A percentile compares a stretch with the other conserved stretches of the same genome.
Evolutionary conservation across 53 echinoderm and acorn worm genomes (phyloP).

Genomic region (Hippasteria phrygiana): DNA sequence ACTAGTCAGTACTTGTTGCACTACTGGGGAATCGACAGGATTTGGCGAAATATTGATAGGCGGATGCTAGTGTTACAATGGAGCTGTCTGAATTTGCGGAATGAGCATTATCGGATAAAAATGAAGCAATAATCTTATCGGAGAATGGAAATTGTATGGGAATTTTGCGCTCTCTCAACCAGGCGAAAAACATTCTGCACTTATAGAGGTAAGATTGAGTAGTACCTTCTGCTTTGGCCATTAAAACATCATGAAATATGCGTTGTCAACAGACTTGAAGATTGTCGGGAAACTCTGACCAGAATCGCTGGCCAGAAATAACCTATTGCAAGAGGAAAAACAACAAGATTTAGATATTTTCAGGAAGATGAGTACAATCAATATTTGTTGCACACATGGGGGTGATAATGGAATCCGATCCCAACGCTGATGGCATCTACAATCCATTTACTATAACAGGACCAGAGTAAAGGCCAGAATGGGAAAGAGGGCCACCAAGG

Average conservation of each 20-base stretch:
- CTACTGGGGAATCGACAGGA: conserved; percentile 17
- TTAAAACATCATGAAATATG: not conserved
- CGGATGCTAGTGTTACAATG: not conserved
- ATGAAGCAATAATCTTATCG: not conserved
- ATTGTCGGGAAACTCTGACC: not conserved
- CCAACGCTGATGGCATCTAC: not conserved
- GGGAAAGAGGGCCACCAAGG: conserved; percentile 32
- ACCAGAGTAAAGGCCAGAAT: conserved; percentile 34
- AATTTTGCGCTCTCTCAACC: not conserved
- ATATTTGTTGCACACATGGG: not conserved
- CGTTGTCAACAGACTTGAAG: not conserved
- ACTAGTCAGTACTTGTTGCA: not conserved
- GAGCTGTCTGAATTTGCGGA: not conserved
- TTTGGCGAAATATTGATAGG: not conserved
- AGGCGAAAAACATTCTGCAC: not conserved
- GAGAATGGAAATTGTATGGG: not conserved
- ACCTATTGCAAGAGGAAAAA: not conserved
- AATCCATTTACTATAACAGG: not conserved
- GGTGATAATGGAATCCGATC: not conserved
- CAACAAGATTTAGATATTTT: not conserved
- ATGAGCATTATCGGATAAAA: not conserved
- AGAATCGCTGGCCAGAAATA: conserved; percentile 2
- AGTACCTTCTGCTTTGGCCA: not conserved
- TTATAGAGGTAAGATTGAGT: not conserved
- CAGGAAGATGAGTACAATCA: not conserved